Conservation (phyloP, 2,797 vertebrate species). For the Pseudochirops cupreus region DNA sequence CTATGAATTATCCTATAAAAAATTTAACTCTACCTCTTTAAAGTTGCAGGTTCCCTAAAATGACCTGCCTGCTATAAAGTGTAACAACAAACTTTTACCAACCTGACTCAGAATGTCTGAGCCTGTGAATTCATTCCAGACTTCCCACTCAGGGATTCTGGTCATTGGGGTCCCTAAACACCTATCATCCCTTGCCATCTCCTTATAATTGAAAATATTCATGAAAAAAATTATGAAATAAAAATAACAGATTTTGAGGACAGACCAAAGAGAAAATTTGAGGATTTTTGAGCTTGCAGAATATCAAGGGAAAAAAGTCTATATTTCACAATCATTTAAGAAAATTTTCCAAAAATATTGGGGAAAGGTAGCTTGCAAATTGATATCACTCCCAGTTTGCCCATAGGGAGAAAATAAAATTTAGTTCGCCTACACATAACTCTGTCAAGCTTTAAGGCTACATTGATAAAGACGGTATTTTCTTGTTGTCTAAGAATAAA, state of each 20-base stretch:
- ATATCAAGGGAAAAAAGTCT: not conserved
- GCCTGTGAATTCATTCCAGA: too few relatives aligned
- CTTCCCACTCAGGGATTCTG: too few relatives aligned
- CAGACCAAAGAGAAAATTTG: not conserved
- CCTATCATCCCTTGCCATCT: too few relatives aligned
- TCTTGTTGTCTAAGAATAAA: not conserved
- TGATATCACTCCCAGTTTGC: not conserved
- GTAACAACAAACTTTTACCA: too few relatives aligned
- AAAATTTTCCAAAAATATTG: not conserved
- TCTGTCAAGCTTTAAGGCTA: not conserved
- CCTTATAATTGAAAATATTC: not conserved
- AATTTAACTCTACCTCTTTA: too few relatives aligned
- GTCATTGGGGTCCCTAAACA: too few relatives aligned
- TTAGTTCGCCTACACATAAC: not conserved
- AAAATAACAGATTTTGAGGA: not conserved
- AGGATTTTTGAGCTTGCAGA: not conserved
- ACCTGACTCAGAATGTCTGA: too few relatives aligned
- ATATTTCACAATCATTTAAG: not conserved
- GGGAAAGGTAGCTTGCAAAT: not conserved
- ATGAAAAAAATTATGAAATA: not conserved
- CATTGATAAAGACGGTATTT: not conserved
- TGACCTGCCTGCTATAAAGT: too few relatives aligned
- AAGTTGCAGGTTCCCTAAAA: too few relatives aligned
- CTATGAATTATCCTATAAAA: too few relatives aligned
- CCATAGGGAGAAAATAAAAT: not conserved